Percentiles rank a stretch among this genome's conserved stretches.
Evolutionary conservation across 2,888 invertebrate genomes (phyloP).

Genomic region (Blomia tropicalis): DNA sequence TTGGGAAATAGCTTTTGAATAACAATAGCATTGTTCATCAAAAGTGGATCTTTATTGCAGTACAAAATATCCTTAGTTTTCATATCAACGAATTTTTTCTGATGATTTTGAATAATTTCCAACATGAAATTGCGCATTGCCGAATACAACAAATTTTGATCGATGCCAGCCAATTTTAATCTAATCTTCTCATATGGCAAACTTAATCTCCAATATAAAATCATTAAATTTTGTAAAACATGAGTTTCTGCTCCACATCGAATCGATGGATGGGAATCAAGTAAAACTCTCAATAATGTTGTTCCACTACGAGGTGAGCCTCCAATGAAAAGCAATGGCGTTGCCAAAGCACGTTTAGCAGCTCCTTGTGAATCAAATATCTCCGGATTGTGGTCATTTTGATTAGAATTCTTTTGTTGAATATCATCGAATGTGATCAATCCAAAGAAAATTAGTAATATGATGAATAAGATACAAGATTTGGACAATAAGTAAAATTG

Average conservation of each 20-base stretch:
- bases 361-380: no score
- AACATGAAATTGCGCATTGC: constrained; percentile 92
- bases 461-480: no score
- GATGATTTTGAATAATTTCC: constrained; percentile 83
- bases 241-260: constrained; percentile 93
- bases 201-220: constrained; percentile 83
- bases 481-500: no score
- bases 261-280: constrained; percentile 92
- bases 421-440: no score
- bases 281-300: constrained; percentile 89
- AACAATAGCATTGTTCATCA: constrained; percentile 87
- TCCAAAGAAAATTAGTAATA: no score
- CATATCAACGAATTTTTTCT: constrained; percentile 45
- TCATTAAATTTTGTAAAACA: constrained; percentile 86
- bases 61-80: constrained; percentile 60
- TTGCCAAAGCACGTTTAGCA: no score
- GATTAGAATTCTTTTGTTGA: no score
- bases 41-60: constrained; percentile 98
- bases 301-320: constrained; percentile 40
- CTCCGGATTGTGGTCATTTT: no score
- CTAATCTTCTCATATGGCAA: constrained; percentile 78
- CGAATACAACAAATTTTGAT: constrained; percentile 73
- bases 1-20: constrained; percentile 89
- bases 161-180: constrained; percentile 81
- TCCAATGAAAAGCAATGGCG: not conserved